These are phyloP conservation scores for Omphaloscelis lunosa DNA, from an alignment of 2,888 invertebrate species.

Conservation along the genomic window DNA sequence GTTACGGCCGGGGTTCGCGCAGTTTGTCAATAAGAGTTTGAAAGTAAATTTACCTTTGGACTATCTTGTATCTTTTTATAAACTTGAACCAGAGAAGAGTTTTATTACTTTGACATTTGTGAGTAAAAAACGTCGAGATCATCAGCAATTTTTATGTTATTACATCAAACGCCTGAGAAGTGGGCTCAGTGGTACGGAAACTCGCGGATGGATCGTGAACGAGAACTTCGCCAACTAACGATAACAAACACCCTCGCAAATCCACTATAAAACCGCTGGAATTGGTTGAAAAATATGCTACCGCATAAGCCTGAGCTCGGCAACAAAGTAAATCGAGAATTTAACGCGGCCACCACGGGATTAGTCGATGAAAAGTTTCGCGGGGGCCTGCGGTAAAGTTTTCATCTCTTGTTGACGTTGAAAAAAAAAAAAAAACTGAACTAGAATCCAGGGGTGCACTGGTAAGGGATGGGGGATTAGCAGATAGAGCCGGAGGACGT, in stretches of 20 bases:
- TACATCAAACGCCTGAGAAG: constrained; percentile 29
- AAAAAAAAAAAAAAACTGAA: constrained; percentile 78
- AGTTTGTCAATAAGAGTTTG: constrained; percentile 86
- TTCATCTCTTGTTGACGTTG: constrained; percentile 87
- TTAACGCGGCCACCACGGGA: constrained; percentile 85
- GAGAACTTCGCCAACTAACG: constrained; percentile 79
- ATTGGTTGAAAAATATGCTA: constrained; percentile 87
- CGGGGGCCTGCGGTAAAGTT: constrained; percentile 80
- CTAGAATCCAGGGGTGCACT: constrained; percentile 74
- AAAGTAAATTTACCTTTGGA: constrained; percentile 84
- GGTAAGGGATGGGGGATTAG: constrained; percentile 76
- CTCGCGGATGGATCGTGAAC: constrained; percentile 52
- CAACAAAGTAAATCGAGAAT: constrained; percentile 88
- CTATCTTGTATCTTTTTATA: constrained; percentile 81
- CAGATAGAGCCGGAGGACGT: constrained; percentile 71
- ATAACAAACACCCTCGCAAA: constrained; percentile 83
- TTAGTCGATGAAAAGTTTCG: constrained; percentile 86
- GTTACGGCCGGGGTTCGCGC: constrained; percentile 75
- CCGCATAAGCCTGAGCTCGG: constrained; percentile 82
- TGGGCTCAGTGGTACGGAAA: constrained; percentile 51
- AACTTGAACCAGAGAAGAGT: constrained; percentile 74
- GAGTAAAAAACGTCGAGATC: constrained; percentile 52
- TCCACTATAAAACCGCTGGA: constrained; percentile 81
- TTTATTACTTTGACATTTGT: constrained; percentile 75
- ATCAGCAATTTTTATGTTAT: constrained; percentile 64